Conservation (phyloP, 1,140 invertebrate genomes). For the Ostrea denselamellosa region DNA sequence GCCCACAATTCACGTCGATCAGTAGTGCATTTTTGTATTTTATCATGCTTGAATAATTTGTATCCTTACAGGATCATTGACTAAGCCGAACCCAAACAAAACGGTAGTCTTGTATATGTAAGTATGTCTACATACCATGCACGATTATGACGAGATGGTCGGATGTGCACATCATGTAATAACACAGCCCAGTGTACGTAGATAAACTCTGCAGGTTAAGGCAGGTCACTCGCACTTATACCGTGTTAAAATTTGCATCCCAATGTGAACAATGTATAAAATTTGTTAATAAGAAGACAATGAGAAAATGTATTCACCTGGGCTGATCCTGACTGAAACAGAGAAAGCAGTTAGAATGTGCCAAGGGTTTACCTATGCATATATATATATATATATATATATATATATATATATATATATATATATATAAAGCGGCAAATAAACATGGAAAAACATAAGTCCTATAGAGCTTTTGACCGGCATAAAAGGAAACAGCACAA, state of each 20-base stretch:
- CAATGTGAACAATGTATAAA: background rate
- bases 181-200: background rate
- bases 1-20: background rate
- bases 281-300: background rate
- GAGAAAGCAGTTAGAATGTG: background rate
- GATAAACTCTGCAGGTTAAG: no score
- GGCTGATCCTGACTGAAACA: background rate
- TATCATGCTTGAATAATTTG: background rate
- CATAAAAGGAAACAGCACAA: background rate
- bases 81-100: background rate
- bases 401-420: no score
- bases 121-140: background rate
- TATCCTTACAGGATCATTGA: no score
- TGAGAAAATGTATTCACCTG: background rate
- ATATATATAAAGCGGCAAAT: no score
- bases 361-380: background rate
- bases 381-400: no score
- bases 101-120: background rate
- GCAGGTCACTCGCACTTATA: no score
- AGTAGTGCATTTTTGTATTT: background rate
- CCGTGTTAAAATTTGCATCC: background rate
- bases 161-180: conserved; percentile 3
- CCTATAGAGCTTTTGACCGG: no score
- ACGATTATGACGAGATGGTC: background rate
- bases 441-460: no score